These are phyloP conservation scores for Cisticola juncidis DNA, from an alignment of 2,113 vertebrate species.

Conservation along the genomic window DNA sequence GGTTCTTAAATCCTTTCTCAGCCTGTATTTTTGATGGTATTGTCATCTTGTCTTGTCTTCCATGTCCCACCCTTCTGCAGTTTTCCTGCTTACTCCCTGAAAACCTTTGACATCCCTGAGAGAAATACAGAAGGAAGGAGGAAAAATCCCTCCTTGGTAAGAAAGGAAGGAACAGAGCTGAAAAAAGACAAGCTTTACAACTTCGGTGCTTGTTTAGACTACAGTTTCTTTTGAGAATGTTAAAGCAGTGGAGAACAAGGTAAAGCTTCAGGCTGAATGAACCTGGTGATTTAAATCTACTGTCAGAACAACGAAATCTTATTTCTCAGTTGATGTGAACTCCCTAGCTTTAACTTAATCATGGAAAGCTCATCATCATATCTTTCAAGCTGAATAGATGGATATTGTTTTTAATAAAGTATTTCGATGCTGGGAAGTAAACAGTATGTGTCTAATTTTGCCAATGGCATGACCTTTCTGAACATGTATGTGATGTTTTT, in stretches of 20 bases:
- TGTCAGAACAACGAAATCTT: neutral
- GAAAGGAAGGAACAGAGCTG: neutral
- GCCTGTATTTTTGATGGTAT: neutral
- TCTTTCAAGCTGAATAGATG: neutral
- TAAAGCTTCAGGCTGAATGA: neutral
- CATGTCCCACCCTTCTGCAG: neutral
- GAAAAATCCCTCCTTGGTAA: neutral
- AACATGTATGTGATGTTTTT: neutral
- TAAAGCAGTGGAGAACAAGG: neutral
- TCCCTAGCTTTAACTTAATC: neutral
- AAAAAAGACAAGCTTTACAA: neutral
- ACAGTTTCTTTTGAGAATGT: neutral
- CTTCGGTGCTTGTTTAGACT: neutral
- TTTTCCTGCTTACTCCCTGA: neutral
- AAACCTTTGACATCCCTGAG: neutral
- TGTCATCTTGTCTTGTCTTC: neutral
- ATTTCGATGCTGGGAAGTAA: neutral
- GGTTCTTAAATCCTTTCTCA: neutral
- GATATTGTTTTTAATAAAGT: neutral
- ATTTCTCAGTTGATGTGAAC: neutral
- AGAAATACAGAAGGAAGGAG: neutral
- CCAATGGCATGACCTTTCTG: neutral
- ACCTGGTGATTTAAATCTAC: neutral
- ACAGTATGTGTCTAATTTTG: neutral
- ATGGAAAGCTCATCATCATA: neutral